These are phyloP conservation scores for Scaptomyza hsui DNA, from an alignment of 1,140 invertebrate genomes.

Conservation along the genomic window DNA sequence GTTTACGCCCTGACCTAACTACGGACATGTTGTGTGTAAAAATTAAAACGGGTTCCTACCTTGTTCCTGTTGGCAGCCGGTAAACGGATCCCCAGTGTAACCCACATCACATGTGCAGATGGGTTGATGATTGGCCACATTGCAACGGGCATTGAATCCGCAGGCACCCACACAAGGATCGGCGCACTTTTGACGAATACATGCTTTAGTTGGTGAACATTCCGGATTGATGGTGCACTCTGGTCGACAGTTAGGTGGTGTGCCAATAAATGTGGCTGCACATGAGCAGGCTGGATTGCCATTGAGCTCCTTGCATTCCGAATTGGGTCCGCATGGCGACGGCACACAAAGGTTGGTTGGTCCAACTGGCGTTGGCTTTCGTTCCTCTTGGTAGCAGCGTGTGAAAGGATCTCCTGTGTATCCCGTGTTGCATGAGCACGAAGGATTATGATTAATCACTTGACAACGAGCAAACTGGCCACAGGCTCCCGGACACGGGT, in stretches of 20 bases:
- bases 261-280: constrained; percentile 87
- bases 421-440: constrained; percentile 85
- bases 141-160: constrained; percentile 88
- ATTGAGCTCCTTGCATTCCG: constrained; percentile 87
- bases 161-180: constrained; percentile 90
- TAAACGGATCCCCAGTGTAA: constrained; percentile 91
- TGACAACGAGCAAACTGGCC: constrained; percentile 88
- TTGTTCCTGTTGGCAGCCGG: constrained; percentile 87
- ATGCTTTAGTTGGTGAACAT: constrained; percentile 87
- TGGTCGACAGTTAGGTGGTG: constrained; percentile 87
- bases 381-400: constrained; percentile 85
- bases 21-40: constrained; percentile 16
- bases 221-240: constrained; percentile 88
- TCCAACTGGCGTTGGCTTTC: constrained; percentile 80
- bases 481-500: constrained; percentile 89
- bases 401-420: constrained; percentile 86
- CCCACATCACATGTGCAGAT: constrained; percentile 89
- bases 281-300: constrained; percentile 89
- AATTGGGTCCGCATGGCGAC: constrained; percentile 90
- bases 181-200: constrained; percentile 87
- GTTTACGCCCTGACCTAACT: constrained; percentile 68
- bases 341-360: constrained; percentile 86
- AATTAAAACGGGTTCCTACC: constrained; percentile 84
- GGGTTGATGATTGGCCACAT: constrained; percentile 88
- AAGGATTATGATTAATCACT: constrained; percentile 87